Conservation (phyloP, 1,140 invertebrate species). For the Oncopodura yosiiana region DNA sequence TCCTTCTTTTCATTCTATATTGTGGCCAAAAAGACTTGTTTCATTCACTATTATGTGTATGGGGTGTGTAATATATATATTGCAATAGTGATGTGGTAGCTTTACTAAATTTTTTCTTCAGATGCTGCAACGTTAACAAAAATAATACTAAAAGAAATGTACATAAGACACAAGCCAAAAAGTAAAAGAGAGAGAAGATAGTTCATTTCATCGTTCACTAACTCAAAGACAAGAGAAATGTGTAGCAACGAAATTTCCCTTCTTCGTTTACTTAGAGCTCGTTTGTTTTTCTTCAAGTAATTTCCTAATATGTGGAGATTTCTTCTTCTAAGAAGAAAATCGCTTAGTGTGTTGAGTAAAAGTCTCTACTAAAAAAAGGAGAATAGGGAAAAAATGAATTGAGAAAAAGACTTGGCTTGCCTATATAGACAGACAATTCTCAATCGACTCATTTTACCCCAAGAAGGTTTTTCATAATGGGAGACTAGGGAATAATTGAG, state of each 20-base stretch:
- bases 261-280: too few species aligned
- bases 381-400: not conserved
- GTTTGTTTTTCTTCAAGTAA: not conserved
- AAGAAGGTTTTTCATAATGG: conserved; percentile 35
- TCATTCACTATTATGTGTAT: too few species aligned
- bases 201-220: not conserved
- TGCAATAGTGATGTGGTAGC: conserved; percentile 2
- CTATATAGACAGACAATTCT: conserved; percentile 23
- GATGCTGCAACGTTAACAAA: too few species aligned
- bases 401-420: conserved; percentile 6
- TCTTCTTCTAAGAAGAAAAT: conserved; percentile 1
- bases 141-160: too few species aligned
- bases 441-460: conserved; percentile 35
- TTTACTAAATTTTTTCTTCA: too few species aligned
- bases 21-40: too few species aligned
- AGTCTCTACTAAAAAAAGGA: conserved; percentile 8
- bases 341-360: not conserved
- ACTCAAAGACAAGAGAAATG: too few species aligned
- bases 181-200: conserved; percentile 10
- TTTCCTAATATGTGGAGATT: not conserved
- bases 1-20: not conserved
- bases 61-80: too few species aligned
- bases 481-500: conserved; percentile 35
- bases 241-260: too few species aligned
- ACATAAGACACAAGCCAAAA: too few species aligned